Conservation (phyloP, 2,888 invertebrate species). For the Stenchaetothrips biformis region DNA sequence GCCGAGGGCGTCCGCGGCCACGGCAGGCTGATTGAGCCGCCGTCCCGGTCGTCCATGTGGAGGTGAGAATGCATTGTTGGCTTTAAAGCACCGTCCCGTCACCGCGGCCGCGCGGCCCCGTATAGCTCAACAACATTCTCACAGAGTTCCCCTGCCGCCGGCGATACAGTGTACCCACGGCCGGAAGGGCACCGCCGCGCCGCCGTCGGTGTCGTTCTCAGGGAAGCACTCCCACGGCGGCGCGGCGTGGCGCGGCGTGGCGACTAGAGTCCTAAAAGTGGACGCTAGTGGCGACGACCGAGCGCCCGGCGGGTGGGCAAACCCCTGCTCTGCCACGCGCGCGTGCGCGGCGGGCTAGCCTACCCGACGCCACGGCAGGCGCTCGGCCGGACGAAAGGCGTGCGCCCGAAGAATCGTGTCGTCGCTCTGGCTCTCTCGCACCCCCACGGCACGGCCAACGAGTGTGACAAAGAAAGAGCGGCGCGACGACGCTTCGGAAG, state of each 20-base stretch:
- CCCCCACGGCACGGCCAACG: background rate
- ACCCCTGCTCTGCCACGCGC: background rate
- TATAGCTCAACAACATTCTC: no score
- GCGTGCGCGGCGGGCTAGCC: background rate
- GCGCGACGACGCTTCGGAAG: no score
- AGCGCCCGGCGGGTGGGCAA: background rate
- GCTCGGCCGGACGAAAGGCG: background rate
- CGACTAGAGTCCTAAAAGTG: no score
- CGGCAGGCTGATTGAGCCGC: slow-evolving; percentile 76
- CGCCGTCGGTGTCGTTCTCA: background rate
- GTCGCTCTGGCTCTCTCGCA: background rate
- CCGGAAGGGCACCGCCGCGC: background rate
- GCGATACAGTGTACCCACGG: no score
- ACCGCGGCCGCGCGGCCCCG: no score
- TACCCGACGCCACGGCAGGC: background rate
- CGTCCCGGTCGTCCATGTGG: slow-evolving; percentile 83
- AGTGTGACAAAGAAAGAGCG: no score
- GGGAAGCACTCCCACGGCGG: no score
- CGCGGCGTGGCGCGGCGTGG: no score
- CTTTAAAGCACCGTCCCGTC: no score
- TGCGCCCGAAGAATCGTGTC: background rate
- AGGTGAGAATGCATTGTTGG: no score
- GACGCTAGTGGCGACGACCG: no score
- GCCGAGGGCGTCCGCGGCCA: slow-evolving; percentile 45
- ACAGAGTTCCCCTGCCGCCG: no score